Conservation (phyloP, 2,888 invertebrate genomes). For the Syritta pipiens region DNA sequence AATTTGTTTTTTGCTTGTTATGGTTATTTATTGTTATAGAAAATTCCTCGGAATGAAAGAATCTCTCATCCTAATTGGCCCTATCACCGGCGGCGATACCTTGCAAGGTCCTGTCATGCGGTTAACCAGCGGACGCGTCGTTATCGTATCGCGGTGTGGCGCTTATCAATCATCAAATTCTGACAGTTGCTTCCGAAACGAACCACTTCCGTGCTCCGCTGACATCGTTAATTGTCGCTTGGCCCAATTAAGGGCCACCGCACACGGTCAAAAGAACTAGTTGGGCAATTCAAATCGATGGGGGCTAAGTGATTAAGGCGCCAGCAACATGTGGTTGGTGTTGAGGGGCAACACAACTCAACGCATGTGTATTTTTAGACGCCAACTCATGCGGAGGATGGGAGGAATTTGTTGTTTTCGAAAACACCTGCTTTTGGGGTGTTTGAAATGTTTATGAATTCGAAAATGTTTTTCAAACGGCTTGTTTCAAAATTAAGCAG, state of each 20-base stretch:
- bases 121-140: too few species aligned
- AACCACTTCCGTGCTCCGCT: not conserved
- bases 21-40: too few species aligned
- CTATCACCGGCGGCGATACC: too few species aligned
- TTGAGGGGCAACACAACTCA: not conserved
- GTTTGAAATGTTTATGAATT: slow-evolving; percentile 24
- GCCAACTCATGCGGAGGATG: not conserved
- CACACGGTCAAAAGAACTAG: not conserved
- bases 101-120: too few species aligned
- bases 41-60: too few species aligned
- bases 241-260: not conserved
- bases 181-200: not conserved
- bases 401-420: not conserved
- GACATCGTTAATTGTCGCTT: not conserved
- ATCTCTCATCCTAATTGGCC: too few species aligned
- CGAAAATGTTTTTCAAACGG: slow-evolving; percentile 3
- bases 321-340: not conserved
- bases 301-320: not conserved
- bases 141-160: not conserved
- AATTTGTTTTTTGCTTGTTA: too few species aligned
- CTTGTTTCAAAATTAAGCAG: slow-evolving; percentile 20
- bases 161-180: not conserved
- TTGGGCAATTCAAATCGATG: too few species aligned
- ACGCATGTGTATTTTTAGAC: not conserved
- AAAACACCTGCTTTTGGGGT: slow-evolving; percentile 25